A percentile compares a stretch with the other conserved stretches of the same genome.
These are phyloP conservation scores for Danio kyathit DNA, from an alignment of 2,797 vertebrate genomes.

Conservation along the genomic window DNA sequence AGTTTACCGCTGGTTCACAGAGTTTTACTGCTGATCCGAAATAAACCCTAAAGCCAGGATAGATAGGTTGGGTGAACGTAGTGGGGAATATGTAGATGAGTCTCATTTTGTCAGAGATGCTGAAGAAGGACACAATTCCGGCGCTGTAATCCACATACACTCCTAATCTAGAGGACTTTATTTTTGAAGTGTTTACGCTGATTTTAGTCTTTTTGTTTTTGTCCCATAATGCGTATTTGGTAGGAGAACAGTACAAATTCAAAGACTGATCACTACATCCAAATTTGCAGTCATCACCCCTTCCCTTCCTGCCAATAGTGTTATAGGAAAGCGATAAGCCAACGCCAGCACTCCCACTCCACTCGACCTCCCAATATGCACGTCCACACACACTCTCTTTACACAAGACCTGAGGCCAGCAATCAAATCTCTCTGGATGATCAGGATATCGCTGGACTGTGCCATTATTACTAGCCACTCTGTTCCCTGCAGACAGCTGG, in stretches of 20 bases:
- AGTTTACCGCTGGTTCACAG: conserved; percentile 30
- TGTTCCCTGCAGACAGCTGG: not conserved
- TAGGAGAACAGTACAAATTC: conserved; percentile 46
- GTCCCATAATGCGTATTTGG: conserved; percentile 48
- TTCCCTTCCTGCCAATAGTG: conserved; percentile 49
- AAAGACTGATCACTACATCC: conserved; percentile 54
- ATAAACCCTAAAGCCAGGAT: conserved; percentile 49
- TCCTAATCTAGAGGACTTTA: conserved; percentile 44
- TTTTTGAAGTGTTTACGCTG: conserved; percentile 20
- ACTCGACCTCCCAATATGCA: conserved; percentile 59
- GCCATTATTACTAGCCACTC: conserved; percentile 33
- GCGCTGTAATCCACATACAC: conserved; percentile 54
- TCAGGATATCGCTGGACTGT: conserved; percentile 42
- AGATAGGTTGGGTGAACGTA: conserved; percentile 50
- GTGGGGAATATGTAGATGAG: conserved; percentile 40
- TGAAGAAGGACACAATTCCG: conserved; percentile 55
- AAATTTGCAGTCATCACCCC: conserved; percentile 45
- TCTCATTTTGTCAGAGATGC: conserved; percentile 50
- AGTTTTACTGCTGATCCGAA: conserved; percentile 48
- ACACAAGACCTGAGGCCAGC: conserved; percentile 54
- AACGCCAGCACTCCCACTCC: conserved; percentile 41
- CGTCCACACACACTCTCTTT: conserved; percentile 43
- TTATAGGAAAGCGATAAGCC: conserved; percentile 54
- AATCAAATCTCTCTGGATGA: conserved; percentile 54
- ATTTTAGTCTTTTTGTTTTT: conserved; percentile 50